phyloP scores from a whole-genome alignment of 2,888 invertebrate genomes.

The Endotricha flammealis region DNA sequence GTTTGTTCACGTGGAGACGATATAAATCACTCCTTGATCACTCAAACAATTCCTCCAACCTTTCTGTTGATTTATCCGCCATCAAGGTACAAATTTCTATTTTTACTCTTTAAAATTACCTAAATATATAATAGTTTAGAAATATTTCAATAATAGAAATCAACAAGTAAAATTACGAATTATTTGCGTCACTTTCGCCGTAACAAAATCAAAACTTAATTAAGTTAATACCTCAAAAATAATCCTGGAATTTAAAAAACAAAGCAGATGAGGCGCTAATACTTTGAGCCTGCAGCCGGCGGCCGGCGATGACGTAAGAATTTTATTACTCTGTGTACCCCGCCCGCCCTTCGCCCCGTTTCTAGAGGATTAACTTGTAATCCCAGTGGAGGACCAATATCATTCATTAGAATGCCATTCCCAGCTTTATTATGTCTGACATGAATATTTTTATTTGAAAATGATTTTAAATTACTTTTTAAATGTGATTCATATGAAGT shows the following conservation, averaged over 20 bases:
- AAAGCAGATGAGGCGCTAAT: conserved; percentile 51
- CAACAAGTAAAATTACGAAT: background rate
- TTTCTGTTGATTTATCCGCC: too few relatives aligned
- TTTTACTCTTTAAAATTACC: too few relatives aligned
- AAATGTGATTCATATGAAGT: conserved; percentile 34
- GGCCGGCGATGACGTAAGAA: conserved; percentile 61
- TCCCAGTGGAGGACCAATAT: conserved; percentile 68
- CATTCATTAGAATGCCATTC: conserved; percentile 72
- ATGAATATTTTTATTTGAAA: conserved; percentile 39
- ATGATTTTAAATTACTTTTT: conserved; percentile 55
- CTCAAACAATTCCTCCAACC: too few relatives aligned
- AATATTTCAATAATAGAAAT: too few relatives aligned
- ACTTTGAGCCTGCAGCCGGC: conserved; percentile 40
- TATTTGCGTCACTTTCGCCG: background rate
- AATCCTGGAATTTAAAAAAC: conserved; percentile 37
- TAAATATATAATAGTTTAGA: too few relatives aligned
- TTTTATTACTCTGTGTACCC: conserved; percentile 55
- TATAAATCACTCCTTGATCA: too few relatives aligned
- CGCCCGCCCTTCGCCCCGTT: conserved; percentile 40
- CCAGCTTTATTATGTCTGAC: conserved; percentile 61
- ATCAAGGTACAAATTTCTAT: too few relatives aligned
- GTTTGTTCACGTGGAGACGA: too few relatives aligned
- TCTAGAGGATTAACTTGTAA: conserved; percentile 75
- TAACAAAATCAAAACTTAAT: conserved; percentile 23
- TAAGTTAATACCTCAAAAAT: conserved; percentile 36